Base-by-base conservation (phyloP, 2,888 invertebrate genomes). In the Scaeva pyrastri region DNA sequence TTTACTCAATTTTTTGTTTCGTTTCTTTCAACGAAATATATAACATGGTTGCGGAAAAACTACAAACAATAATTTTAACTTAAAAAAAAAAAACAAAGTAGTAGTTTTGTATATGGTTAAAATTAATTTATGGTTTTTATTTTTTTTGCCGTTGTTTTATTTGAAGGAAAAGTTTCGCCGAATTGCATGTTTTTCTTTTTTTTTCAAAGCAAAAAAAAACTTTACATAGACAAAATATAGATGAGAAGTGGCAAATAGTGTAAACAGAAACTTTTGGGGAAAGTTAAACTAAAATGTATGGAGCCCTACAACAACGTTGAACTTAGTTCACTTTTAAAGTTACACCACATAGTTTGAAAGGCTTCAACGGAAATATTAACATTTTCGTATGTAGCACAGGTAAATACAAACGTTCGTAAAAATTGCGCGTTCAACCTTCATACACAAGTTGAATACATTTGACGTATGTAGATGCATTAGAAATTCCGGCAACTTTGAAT, bases 261-360 rank as follows among this genome's bases (percentile, higher is more conserved):
- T 1, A 52, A 52, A 23, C 23, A 52, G 26, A 31, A 31, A 56
- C 10, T 31, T 56, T 56, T 31, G 10, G 2, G 5, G 31, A 56
- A 56, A 56, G 56, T 56, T 56, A 56, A 56, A 16, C 2, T n/a
- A 55, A 4, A 55, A 55, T 55, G 26, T 55, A n/a, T 55, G 55
- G n/a, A 26, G 26, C 52, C 14, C 2, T 26, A 10, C 10, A 55
- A 55, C 26, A n/a, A 10, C 39, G 0, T 12, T 2, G 39, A 11
- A 39, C 1, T 31, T 11, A 2, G 12, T 50, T 8, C 31, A 55
- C 8, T 31, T 4, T 31, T n/a, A n/a, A n/a, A 31, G 31, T 2
- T 31, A 31, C 31, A 31, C 8, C 31, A 31, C 2, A 31, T 31
- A 5, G 31, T 31, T 31, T 5, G 6, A 31, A 31, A 31, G 31